phyloP scores from a whole-genome alignment of 2,888 invertebrate genomes.

The Synanthedon andrenaeformis region DNA sequence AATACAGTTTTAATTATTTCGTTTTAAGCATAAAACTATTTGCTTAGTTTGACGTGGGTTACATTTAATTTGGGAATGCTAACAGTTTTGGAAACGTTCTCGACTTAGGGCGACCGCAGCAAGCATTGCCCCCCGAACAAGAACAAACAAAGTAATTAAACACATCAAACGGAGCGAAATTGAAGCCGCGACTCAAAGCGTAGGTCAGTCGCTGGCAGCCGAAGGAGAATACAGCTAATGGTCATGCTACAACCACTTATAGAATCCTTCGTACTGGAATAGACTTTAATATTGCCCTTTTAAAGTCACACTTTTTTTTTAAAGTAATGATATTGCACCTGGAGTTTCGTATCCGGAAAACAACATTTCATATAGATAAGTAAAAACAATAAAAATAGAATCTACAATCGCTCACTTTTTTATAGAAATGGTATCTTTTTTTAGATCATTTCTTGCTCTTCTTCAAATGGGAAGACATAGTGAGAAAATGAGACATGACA shows the following conservation, averaged over 20 bases:
- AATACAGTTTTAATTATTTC: conserved; percentile 45
- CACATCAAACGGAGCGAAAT: conserved; percentile 65
- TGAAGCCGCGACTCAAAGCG: conserved; percentile 56
- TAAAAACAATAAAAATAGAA: too few relatives aligned
- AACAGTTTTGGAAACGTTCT: conserved; percentile 58
- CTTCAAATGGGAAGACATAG: too few relatives aligned
- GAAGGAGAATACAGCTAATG: conserved; percentile 1
- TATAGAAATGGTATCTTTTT: too few relatives aligned
- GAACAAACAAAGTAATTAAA: conserved; percentile 70
- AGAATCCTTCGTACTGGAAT: background rate
- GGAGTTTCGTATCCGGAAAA: too few relatives aligned
- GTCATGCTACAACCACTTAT: background rate
- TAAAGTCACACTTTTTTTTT: too few relatives aligned
- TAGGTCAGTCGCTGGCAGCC: conserved; percentile 14
- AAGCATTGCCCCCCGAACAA: conserved; percentile 52
- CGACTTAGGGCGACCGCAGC: conserved; percentile 60
- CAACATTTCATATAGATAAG: too few relatives aligned
- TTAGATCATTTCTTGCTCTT: too few relatives aligned
- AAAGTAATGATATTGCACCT: too few relatives aligned
- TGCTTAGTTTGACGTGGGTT: conserved; percentile 62
- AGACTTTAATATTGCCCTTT: background rate
- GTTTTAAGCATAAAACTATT: conserved; percentile 58
- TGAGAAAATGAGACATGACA: too few relatives aligned
- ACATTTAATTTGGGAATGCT: conserved; percentile 63
- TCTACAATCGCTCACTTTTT: too few relatives aligned